Conservation (phyloP, 2,113 vertebrate species). For the Labeo rohita region DNA sequence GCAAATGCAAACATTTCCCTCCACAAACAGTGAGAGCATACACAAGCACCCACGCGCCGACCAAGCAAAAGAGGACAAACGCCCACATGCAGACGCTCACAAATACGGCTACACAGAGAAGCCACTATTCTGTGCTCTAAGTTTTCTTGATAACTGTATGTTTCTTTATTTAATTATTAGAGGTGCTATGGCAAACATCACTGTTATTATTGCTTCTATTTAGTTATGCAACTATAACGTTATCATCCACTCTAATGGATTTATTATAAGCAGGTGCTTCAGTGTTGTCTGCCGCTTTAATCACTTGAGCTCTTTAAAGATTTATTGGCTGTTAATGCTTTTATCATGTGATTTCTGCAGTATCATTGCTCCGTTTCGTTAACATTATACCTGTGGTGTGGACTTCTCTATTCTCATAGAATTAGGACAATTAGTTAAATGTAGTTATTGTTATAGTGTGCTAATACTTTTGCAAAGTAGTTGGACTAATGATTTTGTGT, state of each 20-base stretch:
- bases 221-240: not conserved
- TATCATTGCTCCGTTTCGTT: not conserved
- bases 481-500: too few species aligned
- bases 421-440: not conserved
- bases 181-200: not conserved
- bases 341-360: not conserved
- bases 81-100: constrained; percentile 21
- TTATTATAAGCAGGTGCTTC: not conserved
- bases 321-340: not conserved
- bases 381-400: not conserved
- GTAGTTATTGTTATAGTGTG: not conserved
- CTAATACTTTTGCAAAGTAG: not conserved
- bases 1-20: constrained; percentile 40
- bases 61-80: constrained; percentile 17
- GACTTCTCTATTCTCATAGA: not conserved
- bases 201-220: not conserved
- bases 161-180: not conserved
- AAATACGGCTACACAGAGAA: constrained; percentile 15
- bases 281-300: not conserved
- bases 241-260: not conserved
- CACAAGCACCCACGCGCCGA: not conserved
- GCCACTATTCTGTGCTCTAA: not conserved
- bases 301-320: not conserved
- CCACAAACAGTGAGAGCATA: constrained; percentile 29
- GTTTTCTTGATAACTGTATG: not conserved